phyloP scores from a whole-genome alignment of 2,113 vertebrate genomes.

The rabbit (Oryctolagus cuniculus) region mOryCun1.1 NC_091437.1:14687501-14688000 shows the following conservation, averaged over 20 bases:
- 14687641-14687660: background rate
- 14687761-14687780: background rate
- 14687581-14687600: background rate
- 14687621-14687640: background rate
- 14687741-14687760: background rate
- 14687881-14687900: background rate
- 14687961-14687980: background rate
- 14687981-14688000: background rate
- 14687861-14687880: background rate
- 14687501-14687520: background rate
- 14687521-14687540: background rate
- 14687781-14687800: background rate
- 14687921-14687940: background rate
- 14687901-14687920: conserved; percentile 9
- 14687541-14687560: background rate
- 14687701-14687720: background rate
- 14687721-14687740: background rate
- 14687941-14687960: background rate
- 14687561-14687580: background rate
- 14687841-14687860: background rate
- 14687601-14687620: background rate
- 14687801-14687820: background rate
- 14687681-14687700: background rate
- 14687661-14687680: background rate
- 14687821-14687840: background rate